These are phyloP conservation scores for Xestia rhomboidea DNA, from an alignment of 2,888 invertebrate species.

Conservation along the genomic window DNA sequence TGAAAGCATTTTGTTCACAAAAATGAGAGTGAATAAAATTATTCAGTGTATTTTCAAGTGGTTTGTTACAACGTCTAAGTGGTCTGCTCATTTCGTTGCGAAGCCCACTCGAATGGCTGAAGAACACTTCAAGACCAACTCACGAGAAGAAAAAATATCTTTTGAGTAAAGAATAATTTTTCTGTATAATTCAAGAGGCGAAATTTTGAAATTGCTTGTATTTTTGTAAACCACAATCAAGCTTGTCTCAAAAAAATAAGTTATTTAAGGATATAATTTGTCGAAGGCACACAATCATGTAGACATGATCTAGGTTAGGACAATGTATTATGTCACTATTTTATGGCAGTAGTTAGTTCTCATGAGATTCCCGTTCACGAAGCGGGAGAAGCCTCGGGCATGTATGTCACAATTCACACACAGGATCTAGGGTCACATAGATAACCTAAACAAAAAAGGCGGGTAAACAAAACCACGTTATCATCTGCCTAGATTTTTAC, in stretches of 20 bases:
- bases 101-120: slow-evolving; percentile 72
- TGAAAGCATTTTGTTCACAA: slow-evolving; percentile 41
- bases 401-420: no score
- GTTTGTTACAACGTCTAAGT: slow-evolving; percentile 85
- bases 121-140: slow-evolving; percentile 76
- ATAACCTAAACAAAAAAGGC: no score
- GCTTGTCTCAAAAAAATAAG: background rate
- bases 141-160: slow-evolving; percentile 69
- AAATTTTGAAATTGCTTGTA: slow-evolving; percentile 38
- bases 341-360: no score
- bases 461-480: no score
- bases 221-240: background rate
- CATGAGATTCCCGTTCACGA: no score
- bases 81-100: slow-evolving; percentile 86
- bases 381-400: no score
- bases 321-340: no score
- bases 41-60: slow-evolving; percentile 74
- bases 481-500: no score
- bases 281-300: background rate
- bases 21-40: slow-evolving; percentile 61
- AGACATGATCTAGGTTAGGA: background rate
- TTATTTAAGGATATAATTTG: background rate
- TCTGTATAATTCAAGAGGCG: slow-evolving; percentile 29
- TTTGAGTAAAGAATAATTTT: slow-evolving; percentile 61
- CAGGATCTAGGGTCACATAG: no score